Evolutionary conservation across 2,797 vertebrate species (phyloP).

Genomic region (Chloroceryle amazona): DNA sequence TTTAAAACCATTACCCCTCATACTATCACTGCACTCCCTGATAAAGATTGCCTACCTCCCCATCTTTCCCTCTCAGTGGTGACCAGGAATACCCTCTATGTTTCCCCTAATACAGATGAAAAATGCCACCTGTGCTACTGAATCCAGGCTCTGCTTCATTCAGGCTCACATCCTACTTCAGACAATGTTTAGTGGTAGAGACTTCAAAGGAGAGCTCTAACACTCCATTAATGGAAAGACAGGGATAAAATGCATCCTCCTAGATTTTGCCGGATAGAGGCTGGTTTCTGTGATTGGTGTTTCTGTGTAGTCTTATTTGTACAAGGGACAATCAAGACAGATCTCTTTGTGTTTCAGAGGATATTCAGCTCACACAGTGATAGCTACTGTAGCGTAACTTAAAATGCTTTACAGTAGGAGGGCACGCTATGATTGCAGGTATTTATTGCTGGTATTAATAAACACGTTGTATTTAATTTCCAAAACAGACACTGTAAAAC

Average conservation of each 20-base stretch:
- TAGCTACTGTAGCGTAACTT: neutral
- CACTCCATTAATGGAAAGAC: neutral
- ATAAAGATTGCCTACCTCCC: neutral
- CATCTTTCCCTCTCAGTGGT: neutral
- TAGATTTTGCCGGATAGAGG: neutral
- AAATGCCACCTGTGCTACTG: neutral
- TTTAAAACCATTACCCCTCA: neutral
- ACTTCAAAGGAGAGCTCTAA: neutral
- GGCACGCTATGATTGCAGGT: neutral
- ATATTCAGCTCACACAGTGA: neutral
- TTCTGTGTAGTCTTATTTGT: neutral
- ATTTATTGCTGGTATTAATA: neutral
- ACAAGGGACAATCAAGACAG: neutral
- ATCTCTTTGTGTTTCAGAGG: neutral
- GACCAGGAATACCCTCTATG: neutral
- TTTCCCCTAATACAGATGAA: neutral
- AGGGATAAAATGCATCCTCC: neutral
- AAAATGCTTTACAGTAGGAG: neutral
- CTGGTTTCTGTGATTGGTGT: neutral
- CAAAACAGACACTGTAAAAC: neutral
- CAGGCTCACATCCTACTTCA: neutral
- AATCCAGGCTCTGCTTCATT: neutral
- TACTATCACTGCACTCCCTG: neutral
- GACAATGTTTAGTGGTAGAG: neutral
- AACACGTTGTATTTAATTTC: constrained; percentile 6